A percentile compares a stretch with the other conserved stretches of the same genome.
Evolutionary conservation across 1,140 invertebrate species (phyloP).

Genomic region (Phthorimaea operculella): DNA sequence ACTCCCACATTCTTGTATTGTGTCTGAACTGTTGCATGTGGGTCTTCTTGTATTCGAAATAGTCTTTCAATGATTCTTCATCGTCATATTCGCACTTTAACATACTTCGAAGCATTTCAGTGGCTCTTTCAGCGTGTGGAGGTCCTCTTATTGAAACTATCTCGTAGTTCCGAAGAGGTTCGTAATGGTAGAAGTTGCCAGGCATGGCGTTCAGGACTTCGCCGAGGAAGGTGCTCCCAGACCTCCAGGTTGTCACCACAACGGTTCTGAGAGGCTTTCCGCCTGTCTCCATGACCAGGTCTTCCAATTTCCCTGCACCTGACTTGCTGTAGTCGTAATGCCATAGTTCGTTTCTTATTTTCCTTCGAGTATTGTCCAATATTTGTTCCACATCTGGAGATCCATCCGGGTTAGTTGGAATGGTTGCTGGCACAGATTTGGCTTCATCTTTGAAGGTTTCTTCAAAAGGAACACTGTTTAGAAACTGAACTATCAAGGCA

Average conservation of each 20-base stretch:
- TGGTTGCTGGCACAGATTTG: constrained; percentile 27
- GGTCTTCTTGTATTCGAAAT: constrained; percentile 79
- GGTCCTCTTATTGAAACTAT: constrained; percentile 82
- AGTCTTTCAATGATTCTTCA: constrained; percentile 69
- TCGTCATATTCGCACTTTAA: constrained; percentile 80
- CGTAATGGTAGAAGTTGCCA: constrained; percentile 89
- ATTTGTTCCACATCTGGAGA: constrained; percentile 47
- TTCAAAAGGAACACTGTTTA: constrained; percentile 14
- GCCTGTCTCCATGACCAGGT: constrained; percentile 74
- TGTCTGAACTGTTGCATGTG: constrained; percentile 85
- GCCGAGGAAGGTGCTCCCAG: constrained; percentile 88
- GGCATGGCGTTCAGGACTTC: constrained; percentile 86
- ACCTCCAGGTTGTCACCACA: constrained; percentile 87
- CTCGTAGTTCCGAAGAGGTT: constrained; percentile 83
- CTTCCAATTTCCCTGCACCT: constrained; percentile 65
- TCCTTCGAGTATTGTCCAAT: constrained; percentile 44
- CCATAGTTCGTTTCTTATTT: constrained; percentile 46
- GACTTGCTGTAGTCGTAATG: constrained; percentile 52
- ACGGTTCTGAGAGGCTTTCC: constrained; percentile 78
- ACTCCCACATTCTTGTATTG: constrained; percentile 83
- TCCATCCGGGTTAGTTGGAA: constrained; percentile 48
- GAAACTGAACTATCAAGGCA: too few species aligned
- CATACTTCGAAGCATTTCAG: constrained; percentile 75
- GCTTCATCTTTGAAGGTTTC: constrained; percentile 53
- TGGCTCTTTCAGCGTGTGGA: constrained; percentile 72